Conservation (phyloP, 64 coral and sea anemone species). For the Porites australiensis region DNA sequence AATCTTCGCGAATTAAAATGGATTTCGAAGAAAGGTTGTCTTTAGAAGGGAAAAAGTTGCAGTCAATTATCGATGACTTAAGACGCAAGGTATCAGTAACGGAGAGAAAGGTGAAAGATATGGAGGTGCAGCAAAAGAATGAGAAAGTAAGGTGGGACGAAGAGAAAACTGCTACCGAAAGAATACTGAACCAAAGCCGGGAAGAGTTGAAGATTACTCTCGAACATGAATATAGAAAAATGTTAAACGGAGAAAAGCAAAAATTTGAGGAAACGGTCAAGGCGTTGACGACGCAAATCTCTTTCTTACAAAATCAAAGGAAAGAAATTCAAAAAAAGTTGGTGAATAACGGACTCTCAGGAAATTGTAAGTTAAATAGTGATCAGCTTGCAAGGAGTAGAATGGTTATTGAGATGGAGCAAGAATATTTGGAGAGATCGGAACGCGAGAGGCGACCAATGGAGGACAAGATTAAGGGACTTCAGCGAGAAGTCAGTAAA, state of each 20-base stretch:
- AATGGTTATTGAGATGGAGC: constrained; percentile 76
- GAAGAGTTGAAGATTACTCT: constrained; percentile 75
- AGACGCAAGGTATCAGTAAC: constrained; percentile 67
- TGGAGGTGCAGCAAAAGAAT: constrained; percentile 55
- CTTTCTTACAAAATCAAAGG: constrained; percentile 85
- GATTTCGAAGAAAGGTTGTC: constrained; percentile 60
- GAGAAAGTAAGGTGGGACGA: constrained; percentile 67
- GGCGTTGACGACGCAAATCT: constrained; percentile 73
- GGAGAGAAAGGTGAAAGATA: constrained; percentile 69
- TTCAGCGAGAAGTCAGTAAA: constrained; percentile 78
- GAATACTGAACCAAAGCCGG: constrained; percentile 61
- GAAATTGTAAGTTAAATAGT: background rate
- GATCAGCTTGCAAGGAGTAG: constrained; percentile 34
- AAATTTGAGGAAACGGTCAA: constrained; percentile 86
- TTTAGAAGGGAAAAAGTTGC: constrained; percentile 65
- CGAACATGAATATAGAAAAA: constrained; percentile 82
- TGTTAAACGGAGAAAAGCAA: constrained; percentile 60
- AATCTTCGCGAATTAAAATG: constrained; percentile 51
- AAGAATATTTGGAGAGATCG: constrained; percentile 72
- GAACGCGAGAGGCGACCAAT: constrained; percentile 74
- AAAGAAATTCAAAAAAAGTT: constrained; percentile 90
- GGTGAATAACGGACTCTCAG: constrained; percentile 30
- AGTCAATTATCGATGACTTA: constrained; percentile 73
- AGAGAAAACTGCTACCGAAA: constrained; percentile 48
- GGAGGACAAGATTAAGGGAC: constrained; percentile 83